A percentile compares a stretch with the other conserved stretches of the same genome.
These are phyloP conservation scores for Cordilura impudica DNA, from an alignment of 2,888 invertebrate genomes.

Conservation along the genomic window DNA sequence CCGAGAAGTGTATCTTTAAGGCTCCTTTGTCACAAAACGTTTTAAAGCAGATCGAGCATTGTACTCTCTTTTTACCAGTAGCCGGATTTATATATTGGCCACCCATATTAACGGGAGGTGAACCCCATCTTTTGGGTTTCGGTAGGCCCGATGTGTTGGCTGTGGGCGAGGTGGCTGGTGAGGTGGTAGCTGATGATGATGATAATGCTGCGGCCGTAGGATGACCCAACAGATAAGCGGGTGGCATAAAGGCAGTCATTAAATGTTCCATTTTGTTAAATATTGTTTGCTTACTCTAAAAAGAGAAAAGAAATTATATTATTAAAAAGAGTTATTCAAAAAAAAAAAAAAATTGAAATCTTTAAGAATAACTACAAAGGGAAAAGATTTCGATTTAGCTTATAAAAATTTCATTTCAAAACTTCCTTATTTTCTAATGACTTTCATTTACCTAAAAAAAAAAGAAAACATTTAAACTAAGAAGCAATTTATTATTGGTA, in stretches of 20 bases:
- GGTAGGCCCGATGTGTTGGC: slow-evolving; percentile 64
- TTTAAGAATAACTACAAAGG: no score
- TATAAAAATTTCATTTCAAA: no score
- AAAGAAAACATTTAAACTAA: no score
- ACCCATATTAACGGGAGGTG: slow-evolving; percentile 87
- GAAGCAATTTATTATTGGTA: no score
- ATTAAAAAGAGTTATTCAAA: no score
- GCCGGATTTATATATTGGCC: slow-evolving; percentile 93
- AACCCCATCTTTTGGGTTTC: slow-evolving; percentile 82
- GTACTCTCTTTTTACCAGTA: slow-evolving; percentile 96
- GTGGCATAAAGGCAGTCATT: slow-evolving; percentile 75
- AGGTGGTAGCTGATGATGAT: slow-evolving; percentile 66
- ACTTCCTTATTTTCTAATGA: no score
- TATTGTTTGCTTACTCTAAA: no score
- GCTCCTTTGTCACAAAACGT: slow-evolving; percentile 99
- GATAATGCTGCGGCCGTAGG: slow-evolving; percentile 63
- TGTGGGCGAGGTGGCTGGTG: slow-evolving; percentile 70
- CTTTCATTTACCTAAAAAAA: no score
- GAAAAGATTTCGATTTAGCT: no score
- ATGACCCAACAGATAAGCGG: slow-evolving; percentile 77
- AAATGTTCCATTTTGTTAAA: slow-evolving; percentile 75
- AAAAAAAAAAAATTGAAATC: no score
- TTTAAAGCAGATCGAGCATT: slow-evolving; percentile 98
- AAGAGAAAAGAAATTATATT: no score
- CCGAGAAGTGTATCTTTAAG: slow-evolving; percentile 98